Evolutionary conservation across 1,140 invertebrate species (phyloP), one percentile per base, ranked within the genome.

Genomic region (Bombus turneri): DNA sequence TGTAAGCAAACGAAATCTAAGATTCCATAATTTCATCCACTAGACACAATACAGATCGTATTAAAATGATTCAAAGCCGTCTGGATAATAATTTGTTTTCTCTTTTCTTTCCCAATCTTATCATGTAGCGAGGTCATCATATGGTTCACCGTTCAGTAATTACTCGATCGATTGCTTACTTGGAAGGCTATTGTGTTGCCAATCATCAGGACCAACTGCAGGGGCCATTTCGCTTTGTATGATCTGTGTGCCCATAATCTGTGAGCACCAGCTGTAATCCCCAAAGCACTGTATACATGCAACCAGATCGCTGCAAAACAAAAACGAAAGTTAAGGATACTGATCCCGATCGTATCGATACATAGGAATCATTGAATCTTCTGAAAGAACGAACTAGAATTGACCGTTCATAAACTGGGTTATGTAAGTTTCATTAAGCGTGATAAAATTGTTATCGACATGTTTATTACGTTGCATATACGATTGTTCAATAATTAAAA

Each of bases 181-280:
- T 98, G 98, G 94, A 98, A 98, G 28, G 99, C 98, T 34, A 99
- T 93, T 1, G 98, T 98, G 91, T 99, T 98, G 93, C 96, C 97
- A 10, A 98, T 90, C 25, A 97, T 96, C 68, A 99, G 95, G 31
- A 99, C 94, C 1, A 98, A 69, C 84, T 97, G 96, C 3, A 99
- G 95, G 2, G 98, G 98, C 96, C 97, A 97, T 94, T 97, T 98
- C 12, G 99, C 99, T 95, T 99, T 99, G 95, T 99, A 99, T 0
- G 98, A 97, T 91, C 97, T 96, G 94, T 99, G 99, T 13, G 98
- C 96, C 98, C 98, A 99, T 39, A 99, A 96, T 90, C 99, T 96
- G 94, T 99, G 99, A 18, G 98, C 98, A 37, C 99, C 99, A 57
- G 98, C 99, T 28, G 99, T 99, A 78, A 99, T 97, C 9, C 98